phyloP scores from a whole-genome alignment of 1,140 invertebrate species.

The Dendroctonus valens region DNA sequence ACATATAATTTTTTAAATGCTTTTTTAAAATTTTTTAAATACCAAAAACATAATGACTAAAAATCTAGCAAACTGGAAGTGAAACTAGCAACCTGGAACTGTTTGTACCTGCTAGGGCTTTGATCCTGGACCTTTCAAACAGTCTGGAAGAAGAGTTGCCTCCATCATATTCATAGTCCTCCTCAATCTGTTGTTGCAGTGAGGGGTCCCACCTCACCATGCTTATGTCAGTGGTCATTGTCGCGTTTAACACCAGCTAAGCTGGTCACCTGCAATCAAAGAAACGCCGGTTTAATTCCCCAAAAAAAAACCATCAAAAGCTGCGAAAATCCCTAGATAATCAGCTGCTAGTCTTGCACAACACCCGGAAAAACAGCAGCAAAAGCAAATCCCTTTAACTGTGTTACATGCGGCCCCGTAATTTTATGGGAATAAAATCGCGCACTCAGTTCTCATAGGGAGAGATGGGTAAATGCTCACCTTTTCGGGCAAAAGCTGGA shows the following conservation, averaged over 20 bases:
- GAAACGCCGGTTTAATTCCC: slow-evolving; percentile 4
- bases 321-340: too few species aligned
- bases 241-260: slow-evolving; percentile 37
- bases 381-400: slow-evolving; percentile 24
- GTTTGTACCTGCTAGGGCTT: slow-evolving; percentile 87
- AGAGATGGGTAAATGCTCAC: too few species aligned
- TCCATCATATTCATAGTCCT: slow-evolving; percentile 98
- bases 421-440: not conserved
- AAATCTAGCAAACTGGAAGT: too few species aligned
- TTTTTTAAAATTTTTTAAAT: too few species aligned
- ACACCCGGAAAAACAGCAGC: slow-evolving; percentile 1
- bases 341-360: slow-evolving; percentile 24
- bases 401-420: slow-evolving; percentile 5
- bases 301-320: not conserved
- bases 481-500: too few species aligned
- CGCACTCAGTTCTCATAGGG: not conserved
- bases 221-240: slow-evolving; percentile 96
- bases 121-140: slow-evolving; percentile 98
- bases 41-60: too few species aligned
- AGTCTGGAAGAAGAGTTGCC: slow-evolving; percentile 97
- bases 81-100: too few species aligned
- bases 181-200: slow-evolving; percentile 84
- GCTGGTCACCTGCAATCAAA: slow-evolving; percentile 39
- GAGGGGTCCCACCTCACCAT: slow-evolving; percentile 92
- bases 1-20: too few species aligned